These are phyloP conservation scores for Hylia prasina DNA, from an alignment of 2,113 vertebrate species.

Conservation along the genomic window DNA sequence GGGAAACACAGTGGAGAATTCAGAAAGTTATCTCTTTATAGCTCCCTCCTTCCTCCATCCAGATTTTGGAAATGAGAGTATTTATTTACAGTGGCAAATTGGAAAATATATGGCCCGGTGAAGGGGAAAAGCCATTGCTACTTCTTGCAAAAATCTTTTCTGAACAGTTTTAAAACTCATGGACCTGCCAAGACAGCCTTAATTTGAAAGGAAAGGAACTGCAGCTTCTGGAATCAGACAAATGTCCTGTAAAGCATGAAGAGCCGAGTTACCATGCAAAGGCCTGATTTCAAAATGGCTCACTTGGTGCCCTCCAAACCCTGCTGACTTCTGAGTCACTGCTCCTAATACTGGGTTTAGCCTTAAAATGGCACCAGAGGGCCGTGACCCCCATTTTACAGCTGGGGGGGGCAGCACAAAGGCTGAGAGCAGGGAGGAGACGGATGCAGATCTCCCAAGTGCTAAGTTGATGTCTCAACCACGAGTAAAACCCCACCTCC, in stretches of 20 bases:
- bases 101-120: not conserved
- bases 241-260: not conserved
- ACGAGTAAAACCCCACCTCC: not conserved
- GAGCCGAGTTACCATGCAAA: not conserved
- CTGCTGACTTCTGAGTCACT: not conserved
- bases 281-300: not conserved
- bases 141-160: not conserved
- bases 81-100: conserved; percentile 2
- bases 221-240: not conserved
- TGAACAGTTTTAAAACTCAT: not conserved
- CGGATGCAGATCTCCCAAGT: not conserved
- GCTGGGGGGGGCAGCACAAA: not conserved
- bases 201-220: not conserved
- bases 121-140: conserved; percentile 1
- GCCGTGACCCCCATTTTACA: not conserved
- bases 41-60: not conserved
- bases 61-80: not conserved
- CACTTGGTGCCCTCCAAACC: not conserved
- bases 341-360: not conserved
- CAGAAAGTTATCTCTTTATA: not conserved
- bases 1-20: not conserved
- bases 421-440: not conserved
- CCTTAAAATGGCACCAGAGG: not conserved
- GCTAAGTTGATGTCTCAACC: not conserved
- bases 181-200: not conserved